Evolutionary conservation across 1,140 invertebrate species (phyloP), one percentile per base, ranked within the genome.

Genomic region (Ruditapes philippinarum): DNA sequence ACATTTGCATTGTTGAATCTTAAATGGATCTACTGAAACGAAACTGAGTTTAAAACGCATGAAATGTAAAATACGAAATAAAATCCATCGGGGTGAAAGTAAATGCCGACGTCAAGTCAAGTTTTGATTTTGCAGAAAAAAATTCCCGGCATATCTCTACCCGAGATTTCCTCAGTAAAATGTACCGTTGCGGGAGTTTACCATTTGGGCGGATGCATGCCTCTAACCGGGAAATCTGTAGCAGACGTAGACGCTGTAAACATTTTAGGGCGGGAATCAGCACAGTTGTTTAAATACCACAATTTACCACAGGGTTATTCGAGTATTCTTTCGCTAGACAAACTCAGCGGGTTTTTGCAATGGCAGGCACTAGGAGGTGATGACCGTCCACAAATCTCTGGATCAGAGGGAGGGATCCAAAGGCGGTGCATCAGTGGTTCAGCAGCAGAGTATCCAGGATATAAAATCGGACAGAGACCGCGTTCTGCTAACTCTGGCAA

Each of bases 91-190:
- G n/a, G n/a, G n/a, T n/a, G n/a, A n/a, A n/a, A n/a, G n/a, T n/a
- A n/a, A n/a, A 81, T 81, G 79, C 79, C 79, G 22, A 81, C 79
- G 22, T 81, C 79, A 12, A 81, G 79, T 36, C 79, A 81, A 38
- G 17, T 33, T 38, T 40, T 81, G 14, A 81, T 81, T 25, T 22
- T 45, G 12, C 38, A 62, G 12, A 60, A 81, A 25, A 40, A 62
- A 81, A 31, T 42, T 36, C 5, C 42, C 57, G 31, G 31, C n/a
- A 19, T 57, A 42, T 57, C 54, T 14, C n/a, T n/a, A n/a, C n/a
- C n/a, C n/a, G n/a, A n/a, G 42, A 51, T 42, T 1, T 60, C 49
- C 7, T n/a, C 45, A 33, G 57, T 38, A 17, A 33, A 54, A 36
- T 81, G 54, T 45, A 1, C 22, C 25, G 14, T 65, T 0, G 79